Evolutionary conservation across 1,140 invertebrate species (phyloP), one percentile per base, ranked within the genome.

Genomic region (Chironomus striatipennis): DNA sequence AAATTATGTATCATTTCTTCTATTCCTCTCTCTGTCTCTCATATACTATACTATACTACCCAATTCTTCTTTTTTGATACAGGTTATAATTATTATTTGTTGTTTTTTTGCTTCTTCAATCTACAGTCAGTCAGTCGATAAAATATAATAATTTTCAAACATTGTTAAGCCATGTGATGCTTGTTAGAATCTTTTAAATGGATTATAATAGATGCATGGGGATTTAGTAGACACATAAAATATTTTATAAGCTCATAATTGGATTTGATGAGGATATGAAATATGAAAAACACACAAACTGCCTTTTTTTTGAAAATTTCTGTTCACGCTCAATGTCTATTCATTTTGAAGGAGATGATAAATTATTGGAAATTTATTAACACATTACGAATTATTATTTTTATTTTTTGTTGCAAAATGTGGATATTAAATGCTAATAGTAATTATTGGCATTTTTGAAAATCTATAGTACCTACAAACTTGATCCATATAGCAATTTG

Each of bases 61-160:
- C 47, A 57, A 12, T 57, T 57, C n/a, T 57, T 57, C 12, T 57
- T n/a, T 70, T 18, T 70, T 70, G n/a, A 18, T 20, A 70, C 65
- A 70, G 17, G 65, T 70, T 70, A 70, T 70, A 70, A 70, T 70
- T 70, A 70, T 70, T 70, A 70, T 70, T 70, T 70, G 65, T 70
- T 70, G 47, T 10, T 12, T 10, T n/a, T 10, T 57, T 57, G 9
- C n/a, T 57, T 57, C n/a, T 57, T 57, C n/a, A n/a, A 12, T 57
- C n/a, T n/a, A 57, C 10, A 57, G 47, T 10, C 47, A 57, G 47
- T 10, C 47, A 34, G 24, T 34, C 24, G 24, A 34, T 34, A 34
- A 34, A 34, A 34, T 34, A 34, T 34, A 34, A 34, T 34, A 34
- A 34, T 34, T 34, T 34, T 34, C 2, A 34, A 34, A 34, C 24